Evolutionary conservation across 2,888 invertebrate species (phyloP), one percentile per base, ranked within the genome.

Genomic region (Patella caerulea): DNA sequence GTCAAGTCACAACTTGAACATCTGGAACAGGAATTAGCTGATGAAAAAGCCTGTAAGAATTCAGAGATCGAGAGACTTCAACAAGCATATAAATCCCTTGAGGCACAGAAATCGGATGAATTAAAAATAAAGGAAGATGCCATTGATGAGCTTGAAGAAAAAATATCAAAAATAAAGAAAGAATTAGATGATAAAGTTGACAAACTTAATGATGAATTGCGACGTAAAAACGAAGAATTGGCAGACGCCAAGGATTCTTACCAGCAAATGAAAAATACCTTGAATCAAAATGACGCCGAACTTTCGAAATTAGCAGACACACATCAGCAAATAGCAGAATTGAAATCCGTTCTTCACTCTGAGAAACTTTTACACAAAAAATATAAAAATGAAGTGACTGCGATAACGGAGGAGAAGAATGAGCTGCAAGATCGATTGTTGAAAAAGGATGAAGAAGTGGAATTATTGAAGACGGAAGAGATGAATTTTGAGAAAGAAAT

Each of bases 351-450:
- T 24, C 75, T 84, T 17, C 83, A 85, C 77, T 84, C 82, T 77
- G 81, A 84, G 54, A 82, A 85, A 76, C 82, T 83, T n/a, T 73
- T 85, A 2, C 82, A 83, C 69, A 79, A 84, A 17, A 85, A 85
- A 65, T 78, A 82, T 29, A 85, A 85, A 69, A 77, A 80, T n/a
- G 72, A 76, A n/a, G 72, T 76, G 15, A 29, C 65, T 15, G 71
- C 72, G 14, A 45, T 79, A 19, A 29, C 59, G 11, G 71, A 77
- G 19, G 76, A 79, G 29, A 74, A 74, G 3, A 59, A 70, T 1
- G 84, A 84, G 45, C 19, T 83, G 7, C 59, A 79, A 24, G 56
- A 74, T 14, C 72, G 54, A 19, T 11, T 73, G 7, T 69, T 56
- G 1, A 75, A 71, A 17, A 74, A 73, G 12, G 73, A 74, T 17